Evolutionary conservation across 2,113 vertebrate species (phyloP), one percentile per base, ranked within the genome.

Genomic region (Phalacrocorax carbo): DNA sequence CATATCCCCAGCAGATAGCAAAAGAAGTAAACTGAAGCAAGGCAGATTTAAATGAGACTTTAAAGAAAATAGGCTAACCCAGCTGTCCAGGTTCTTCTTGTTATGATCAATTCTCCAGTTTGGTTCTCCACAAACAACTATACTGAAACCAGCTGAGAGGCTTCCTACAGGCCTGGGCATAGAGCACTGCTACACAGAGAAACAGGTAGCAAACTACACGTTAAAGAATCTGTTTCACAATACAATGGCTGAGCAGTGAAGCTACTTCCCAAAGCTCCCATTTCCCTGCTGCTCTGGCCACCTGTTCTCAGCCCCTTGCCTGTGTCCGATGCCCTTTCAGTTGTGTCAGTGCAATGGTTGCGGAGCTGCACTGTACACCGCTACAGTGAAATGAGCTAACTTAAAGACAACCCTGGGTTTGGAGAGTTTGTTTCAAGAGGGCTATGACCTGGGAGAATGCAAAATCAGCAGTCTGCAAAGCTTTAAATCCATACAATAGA

Each of bases 21-120:
- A 64, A 88, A 86, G 60, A 81, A 86, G 64, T 42, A 92, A 96
- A 84, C 72, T 71, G 69, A 95, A 93, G 20, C 52, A 82, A 76
- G 78, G 69, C 38, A 94, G 55, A 72, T 92, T 91, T 88, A 92
- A 93, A 90, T 76, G 82, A 82, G 38, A 71, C 77, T 58, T 70
- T 86, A 78, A 78, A 93, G 78, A 82, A 87, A 95, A 92, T 1
- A 65, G 34, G 13, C 71, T 78, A 93, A 82, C 55, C 13, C 65
- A 84, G 48, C 57, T 64, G 65, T n/a, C 73, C 81, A 75, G 29
- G 38, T 93, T 94, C 54, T 58, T 91, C 68, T 75, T 86, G 73
- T 22, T 81, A 72, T 1, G 12, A 68, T 82, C 81, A 87, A 32
- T 89, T 83, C 75, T 81, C 49, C 88, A 55, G 38, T 54, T 92